Percentiles rank a stretch among this genome's conserved stretches.
Conservation (phyloP, 2,888 invertebrate genomes). For the Pristionchus japonicus region DNA sequence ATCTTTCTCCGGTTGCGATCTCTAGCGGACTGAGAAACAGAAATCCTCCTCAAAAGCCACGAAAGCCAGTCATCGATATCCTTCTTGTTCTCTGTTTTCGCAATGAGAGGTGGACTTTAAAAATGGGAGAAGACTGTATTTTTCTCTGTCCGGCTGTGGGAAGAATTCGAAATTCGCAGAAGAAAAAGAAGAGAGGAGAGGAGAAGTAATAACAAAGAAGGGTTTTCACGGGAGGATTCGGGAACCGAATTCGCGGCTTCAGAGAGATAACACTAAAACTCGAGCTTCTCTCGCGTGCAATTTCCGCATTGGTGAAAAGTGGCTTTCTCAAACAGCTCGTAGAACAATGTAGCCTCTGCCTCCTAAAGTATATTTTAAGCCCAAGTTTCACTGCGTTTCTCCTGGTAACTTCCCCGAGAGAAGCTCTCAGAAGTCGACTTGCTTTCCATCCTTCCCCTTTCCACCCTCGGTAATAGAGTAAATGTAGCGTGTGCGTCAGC, state of each 20-base stretch:
- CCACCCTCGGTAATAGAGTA: conserved; percentile 3
- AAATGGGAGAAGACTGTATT: not conserved
- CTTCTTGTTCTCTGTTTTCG: not conserved
- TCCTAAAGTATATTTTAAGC: too few relatives aligned
- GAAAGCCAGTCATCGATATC: not conserved
- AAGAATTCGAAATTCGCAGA: not conserved
- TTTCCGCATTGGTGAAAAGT: not conserved
- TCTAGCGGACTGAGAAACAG: not conserved
- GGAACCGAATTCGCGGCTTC: not conserved
- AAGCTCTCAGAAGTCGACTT: not conserved
- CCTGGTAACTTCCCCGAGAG: too few relatives aligned
- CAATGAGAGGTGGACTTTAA: not conserved
- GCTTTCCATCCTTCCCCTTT: not conserved
- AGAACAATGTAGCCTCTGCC: too few relatives aligned
- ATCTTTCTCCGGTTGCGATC: too few relatives aligned
- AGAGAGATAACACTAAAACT: not conserved
- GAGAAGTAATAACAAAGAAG: conserved; percentile 19
- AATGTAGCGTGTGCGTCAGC: conserved; percentile 1
- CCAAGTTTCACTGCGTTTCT: too few relatives aligned
- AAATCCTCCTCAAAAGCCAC: not conserved
- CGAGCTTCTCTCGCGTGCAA: not conserved
- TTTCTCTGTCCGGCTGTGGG: not conserved
- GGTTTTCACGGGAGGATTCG: not conserved
- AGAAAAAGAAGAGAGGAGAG: not conserved
- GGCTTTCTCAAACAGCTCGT: not conserved